These are phyloP conservation scores for Harmothoe impar DNA, from an alignment of 2,888 invertebrate genomes.

Conservation along the genomic window DNA sequence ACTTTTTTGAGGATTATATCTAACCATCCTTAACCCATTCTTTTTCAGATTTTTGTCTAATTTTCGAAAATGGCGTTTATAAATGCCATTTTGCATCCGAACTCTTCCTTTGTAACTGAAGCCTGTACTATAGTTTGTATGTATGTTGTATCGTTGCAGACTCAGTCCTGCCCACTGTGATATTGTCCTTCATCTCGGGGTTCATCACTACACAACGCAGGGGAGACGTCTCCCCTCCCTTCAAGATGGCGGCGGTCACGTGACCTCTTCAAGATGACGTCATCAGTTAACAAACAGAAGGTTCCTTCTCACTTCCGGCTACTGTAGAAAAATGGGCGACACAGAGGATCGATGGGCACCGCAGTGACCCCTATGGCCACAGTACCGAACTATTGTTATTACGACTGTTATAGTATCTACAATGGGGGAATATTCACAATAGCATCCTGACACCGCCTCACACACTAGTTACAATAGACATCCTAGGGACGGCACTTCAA, in stretches of 20 bases:
- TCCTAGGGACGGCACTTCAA: background rate
- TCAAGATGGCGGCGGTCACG: conserved; percentile 54
- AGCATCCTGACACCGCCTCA: background rate
- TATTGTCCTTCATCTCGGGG: conserved; percentile 52
- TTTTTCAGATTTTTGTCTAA: too few species aligned
- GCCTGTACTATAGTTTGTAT: background rate
- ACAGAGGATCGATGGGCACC: background rate
- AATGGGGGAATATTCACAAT: background rate
- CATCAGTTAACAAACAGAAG: background rate
- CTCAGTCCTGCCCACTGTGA: conserved; percentile 58
- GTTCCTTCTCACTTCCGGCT: conserved; percentile 26
- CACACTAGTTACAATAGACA: background rate
- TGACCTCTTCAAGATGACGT: background rate
- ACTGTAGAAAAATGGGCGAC: conserved; percentile 6
- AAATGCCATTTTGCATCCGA: too few species aligned
- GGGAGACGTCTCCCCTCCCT: background rate
- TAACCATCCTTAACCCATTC: too few species aligned
- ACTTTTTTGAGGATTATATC: too few species aligned
- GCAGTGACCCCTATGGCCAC: background rate
- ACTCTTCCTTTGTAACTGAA: too few species aligned
- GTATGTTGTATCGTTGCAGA: conserved; percentile 30
- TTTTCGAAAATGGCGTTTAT: too few species aligned
- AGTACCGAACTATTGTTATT: conserved; percentile 5
- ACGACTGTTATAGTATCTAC: background rate
- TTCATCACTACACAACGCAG: conserved; percentile 7